Percentiles rank a stretch among this genome's conserved stretches.
Evolutionary conservation across 2,113 vertebrate genomes (phyloP).

Genomic region (Bubo scandiacus): DNA sequence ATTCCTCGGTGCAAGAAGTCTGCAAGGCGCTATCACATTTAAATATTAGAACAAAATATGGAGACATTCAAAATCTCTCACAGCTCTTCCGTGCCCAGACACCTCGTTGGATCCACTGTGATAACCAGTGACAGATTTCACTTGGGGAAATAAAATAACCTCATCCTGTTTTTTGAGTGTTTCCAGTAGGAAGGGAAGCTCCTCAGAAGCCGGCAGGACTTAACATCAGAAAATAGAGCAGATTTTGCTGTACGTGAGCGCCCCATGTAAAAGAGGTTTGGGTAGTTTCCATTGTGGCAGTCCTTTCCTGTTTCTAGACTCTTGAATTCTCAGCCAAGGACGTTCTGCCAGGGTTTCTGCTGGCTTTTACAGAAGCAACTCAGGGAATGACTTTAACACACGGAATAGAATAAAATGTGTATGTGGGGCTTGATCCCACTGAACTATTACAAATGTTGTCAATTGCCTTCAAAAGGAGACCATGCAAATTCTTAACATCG

Average conservation of each 20-base stretch:
- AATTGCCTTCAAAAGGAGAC: background rate
- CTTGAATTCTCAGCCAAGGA: background rate
- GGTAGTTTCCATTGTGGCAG: background rate
- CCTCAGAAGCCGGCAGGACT: background rate
- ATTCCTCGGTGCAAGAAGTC: background rate
- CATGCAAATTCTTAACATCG: background rate
- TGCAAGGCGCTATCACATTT: background rate
- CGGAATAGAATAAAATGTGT: background rate
- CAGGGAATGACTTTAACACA: slow-evolving; percentile 11
- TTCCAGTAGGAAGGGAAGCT: background rate
- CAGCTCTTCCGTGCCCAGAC: background rate
- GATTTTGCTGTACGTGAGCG: background rate
- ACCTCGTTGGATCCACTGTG: background rate
- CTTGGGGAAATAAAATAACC: background rate
- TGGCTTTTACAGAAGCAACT: background rate
- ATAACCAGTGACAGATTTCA: background rate
- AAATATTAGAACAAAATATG: background rate
- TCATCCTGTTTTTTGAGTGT: background rate
- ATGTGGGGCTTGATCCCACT: background rate
- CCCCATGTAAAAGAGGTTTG: background rate
- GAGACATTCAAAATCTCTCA: background rate
- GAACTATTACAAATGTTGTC: background rate
- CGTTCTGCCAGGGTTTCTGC: slow-evolving; percentile 3
- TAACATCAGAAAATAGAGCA: background rate
- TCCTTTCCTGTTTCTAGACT: background rate